Base-by-base conservation (phyloP, 2,888 invertebrate species). In the Lepidonotus clava region DNA sequence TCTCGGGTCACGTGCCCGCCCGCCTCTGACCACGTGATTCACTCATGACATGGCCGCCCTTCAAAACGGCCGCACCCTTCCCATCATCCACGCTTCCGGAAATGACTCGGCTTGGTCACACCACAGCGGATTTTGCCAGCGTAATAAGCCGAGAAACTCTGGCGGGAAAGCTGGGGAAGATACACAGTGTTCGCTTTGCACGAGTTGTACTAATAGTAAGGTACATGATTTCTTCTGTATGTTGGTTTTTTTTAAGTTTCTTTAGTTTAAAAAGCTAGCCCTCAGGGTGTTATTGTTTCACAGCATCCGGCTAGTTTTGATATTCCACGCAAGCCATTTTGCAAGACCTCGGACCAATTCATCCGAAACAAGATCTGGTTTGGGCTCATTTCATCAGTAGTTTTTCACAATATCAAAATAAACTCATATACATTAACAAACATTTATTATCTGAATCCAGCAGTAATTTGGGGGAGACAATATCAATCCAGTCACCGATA, bases 11-110 rank as follows among this genome's bases (percentile, higher is more conserved):
- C 6, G 71, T 71, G 71, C 34, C 71, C 21, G 71, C 34, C 18
- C 38, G 36, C 8, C 46, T 46, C 71, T 21, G 32, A 66, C 32
- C 66, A 66, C 28, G 66, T 66, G 66, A 66, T 32, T 38, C n/a
- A 36, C 71, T 6, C 14, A 38, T 5, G 36, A 71, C 71, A 34
- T 71, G 71, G n/a, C 38, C 18, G 71, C 38, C 18, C 28, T 71
- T 38, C 71, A 71, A 34, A 71, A 32, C 71, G 38, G 71, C n/a
- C 38, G 38, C 34, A 34, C 71, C 71, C 34, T 71, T 71, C 71
- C 71, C 71, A 71, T 71, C 71, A 34, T 71, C 36, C 71, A 36
- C 71, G 34, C 71, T 34, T 71, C 71, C 36, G 8, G 38, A 71
- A 71, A 38, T 38, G 4, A 28, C 18, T 11, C 71, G 36, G 24